Conservation (phyloP, 2,113 vertebrate species). For the Leptobrachium leishanense region DNA sequence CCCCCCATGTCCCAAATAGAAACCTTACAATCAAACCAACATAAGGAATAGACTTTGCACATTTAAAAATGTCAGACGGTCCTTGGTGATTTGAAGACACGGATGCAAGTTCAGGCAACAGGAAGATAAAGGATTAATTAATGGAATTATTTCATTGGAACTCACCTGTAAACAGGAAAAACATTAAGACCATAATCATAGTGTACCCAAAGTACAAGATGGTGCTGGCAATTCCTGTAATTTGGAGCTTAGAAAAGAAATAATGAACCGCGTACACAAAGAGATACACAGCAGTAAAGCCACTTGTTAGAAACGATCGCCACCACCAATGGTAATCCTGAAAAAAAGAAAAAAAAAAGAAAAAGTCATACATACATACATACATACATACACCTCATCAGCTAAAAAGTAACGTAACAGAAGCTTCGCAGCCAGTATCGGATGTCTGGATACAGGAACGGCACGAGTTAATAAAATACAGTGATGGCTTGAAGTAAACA, state of each 20-base stretch:
- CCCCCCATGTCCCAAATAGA: no score
- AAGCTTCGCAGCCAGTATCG: conserved; percentile 9
- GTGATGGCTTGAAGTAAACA: no score
- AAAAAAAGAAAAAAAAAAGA: conserved; percentile 38
- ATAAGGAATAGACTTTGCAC: no score
- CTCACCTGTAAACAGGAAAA: conserved; percentile 84
- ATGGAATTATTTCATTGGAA: conserved; percentile 26
- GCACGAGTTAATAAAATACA: neutral
- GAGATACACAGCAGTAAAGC: conserved; percentile 86
- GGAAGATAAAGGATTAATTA: no score
- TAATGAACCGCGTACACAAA: conserved; percentile 83
- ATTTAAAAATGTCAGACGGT: no score
- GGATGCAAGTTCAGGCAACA: no score
- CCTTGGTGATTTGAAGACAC: no score
- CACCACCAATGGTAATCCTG: conserved; percentile 93
- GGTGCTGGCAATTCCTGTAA: conserved; percentile 75
- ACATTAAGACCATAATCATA: conserved; percentile 83
- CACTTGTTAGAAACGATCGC: conserved; percentile 84
- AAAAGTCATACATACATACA: no score
- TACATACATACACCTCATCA: no score
- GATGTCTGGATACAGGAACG: neutral
- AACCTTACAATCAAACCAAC: no score
- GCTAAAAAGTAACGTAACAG: no score
- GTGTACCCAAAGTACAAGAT: conserved; percentile 87
- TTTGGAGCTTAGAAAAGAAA: conserved; percentile 84